Evolutionary conservation across 2,888 invertebrate genomes (phyloP).

Genomic region (Orthosia gothica): DNA sequence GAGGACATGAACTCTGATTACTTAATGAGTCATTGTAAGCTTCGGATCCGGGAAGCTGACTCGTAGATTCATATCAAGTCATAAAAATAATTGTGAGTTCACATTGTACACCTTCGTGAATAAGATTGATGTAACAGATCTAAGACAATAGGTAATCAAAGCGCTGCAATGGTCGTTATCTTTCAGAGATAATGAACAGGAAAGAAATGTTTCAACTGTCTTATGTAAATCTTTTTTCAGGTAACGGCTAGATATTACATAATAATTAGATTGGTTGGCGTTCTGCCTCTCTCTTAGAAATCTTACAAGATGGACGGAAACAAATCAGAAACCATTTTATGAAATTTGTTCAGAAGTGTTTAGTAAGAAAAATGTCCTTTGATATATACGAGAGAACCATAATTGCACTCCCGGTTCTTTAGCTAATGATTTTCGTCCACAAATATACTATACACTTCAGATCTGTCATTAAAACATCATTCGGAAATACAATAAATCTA

Average conservation of each 20-base stretch:
- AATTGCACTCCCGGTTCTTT: too few species aligned
- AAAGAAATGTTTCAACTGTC: constrained; percentile 23
- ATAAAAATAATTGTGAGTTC: not conserved
- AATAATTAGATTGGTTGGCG: too few species aligned
- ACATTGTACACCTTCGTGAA: not conserved
- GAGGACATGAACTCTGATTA: too few species aligned
- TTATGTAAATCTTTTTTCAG: not conserved
- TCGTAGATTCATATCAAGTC: not conserved
- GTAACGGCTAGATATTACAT: not conserved
- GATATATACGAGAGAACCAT: too few species aligned
- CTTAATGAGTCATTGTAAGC: not conserved
- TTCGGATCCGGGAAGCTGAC: not conserved
- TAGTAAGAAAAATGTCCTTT: too few species aligned
- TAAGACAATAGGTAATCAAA: constrained; percentile 26
- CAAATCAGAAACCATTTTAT: too few species aligned
- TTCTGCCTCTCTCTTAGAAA: too few species aligned
- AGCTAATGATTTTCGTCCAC: too few species aligned
- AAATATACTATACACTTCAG: too few species aligned
- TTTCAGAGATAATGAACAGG: constrained; percentile 23
- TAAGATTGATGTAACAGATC: constrained; percentile 2
- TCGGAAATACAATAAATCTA: not conserved
- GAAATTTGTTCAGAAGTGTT: too few species aligned
- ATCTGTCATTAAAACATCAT: too few species aligned
- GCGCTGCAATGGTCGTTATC: not conserved
- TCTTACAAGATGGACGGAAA: too few species aligned